These are phyloP conservation scores for Gobionotothen gibberifrons DNA, from an alignment of 2,797 vertebrate species.

Conservation along the genomic window DNA sequence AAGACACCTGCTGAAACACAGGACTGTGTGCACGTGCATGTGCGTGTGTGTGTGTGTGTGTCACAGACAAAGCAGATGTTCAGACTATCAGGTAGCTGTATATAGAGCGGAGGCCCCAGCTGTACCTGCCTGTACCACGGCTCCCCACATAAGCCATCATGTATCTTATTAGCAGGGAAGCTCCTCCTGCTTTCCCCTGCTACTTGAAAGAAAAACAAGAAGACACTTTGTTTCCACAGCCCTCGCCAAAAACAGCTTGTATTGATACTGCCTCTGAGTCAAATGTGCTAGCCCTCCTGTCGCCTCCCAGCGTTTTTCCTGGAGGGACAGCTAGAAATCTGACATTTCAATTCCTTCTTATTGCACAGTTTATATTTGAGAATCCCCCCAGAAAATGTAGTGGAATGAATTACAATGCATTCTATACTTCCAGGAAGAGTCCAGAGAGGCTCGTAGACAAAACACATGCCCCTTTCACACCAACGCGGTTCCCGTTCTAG, in stretches of 20 bases:
- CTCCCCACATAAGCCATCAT: slow-evolving; percentile 41
- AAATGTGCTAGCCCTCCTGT: slow-evolving; percentile 7
- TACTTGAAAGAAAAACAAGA: slow-evolving; percentile 29
- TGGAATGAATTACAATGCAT: neutral
- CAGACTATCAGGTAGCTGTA: slow-evolving; percentile 50
- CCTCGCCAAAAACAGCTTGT: slow-evolving; percentile 26
- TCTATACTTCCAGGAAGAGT: slow-evolving; percentile 73
- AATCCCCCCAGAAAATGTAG: slow-evolving; percentile 23
- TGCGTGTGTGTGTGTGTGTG: slow-evolving; percentile 3
- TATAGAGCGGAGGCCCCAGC: slow-evolving; percentile 28
- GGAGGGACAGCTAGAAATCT: neutral
- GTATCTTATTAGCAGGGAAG: slow-evolving; percentile 47
- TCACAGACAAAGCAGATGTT: slow-evolving; percentile 59
- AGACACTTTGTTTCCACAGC: slow-evolving; percentile 31
- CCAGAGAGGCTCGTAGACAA: slow-evolving; percentile 63
- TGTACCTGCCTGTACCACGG: slow-evolving; percentile 61
- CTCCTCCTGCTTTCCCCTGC: slow-evolving; percentile 33
- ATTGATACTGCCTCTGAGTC: neutral
- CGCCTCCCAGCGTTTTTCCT: slow-evolving; percentile 16
- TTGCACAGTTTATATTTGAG: slow-evolving; percentile 34
- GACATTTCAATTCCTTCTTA: slow-evolving; percentile 27
- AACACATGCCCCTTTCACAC: slow-evolving; percentile 40
- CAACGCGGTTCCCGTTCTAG: too few relatives aligned
- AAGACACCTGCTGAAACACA: slow-evolving; percentile 30
- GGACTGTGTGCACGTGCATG: slow-evolving; percentile 1